Percentiles rank a stretch among this genome's conserved stretches.
These are phyloP conservation scores for Melanotaenia nigrans DNA, from an alignment of 2,797 vertebrate species.

Conservation along the genomic window DNA sequence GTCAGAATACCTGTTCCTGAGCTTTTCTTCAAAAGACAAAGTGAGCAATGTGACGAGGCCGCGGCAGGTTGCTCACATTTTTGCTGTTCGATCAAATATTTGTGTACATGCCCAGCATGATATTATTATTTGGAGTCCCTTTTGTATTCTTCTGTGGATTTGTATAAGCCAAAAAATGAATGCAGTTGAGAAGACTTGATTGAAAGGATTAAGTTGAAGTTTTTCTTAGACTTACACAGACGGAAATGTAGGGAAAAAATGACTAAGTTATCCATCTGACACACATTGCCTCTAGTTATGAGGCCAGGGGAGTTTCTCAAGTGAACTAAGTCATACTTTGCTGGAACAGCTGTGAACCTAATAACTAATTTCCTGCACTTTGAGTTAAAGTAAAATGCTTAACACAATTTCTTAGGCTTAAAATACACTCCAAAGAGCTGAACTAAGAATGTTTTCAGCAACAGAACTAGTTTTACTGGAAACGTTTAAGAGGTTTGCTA, in stretches of 20 bases:
- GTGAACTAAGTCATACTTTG: constrained; percentile 14
- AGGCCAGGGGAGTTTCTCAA: constrained; percentile 28
- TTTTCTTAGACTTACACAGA: not conserved
- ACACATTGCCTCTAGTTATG: constrained; percentile 33
- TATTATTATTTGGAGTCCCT: constrained; percentile 18
- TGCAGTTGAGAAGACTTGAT: not conserved
- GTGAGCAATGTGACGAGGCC: constrained; percentile 41
- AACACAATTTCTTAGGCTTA: constrained; percentile 14
- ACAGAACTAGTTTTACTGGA: constrained; percentile 40
- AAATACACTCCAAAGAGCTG: constrained; percentile 20
- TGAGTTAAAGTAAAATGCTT: constrained; percentile 15
- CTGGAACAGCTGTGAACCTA: constrained; percentile 36
- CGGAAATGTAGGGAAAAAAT: not conserved
- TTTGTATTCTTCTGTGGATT: not conserved
- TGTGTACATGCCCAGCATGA: constrained; percentile 12
- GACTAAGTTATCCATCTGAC: constrained; percentile 38
- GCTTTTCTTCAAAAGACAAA: constrained; percentile 56
- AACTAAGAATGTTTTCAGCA: constrained; percentile 13
- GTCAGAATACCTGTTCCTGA: constrained; percentile 56
- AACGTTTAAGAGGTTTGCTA: not conserved
- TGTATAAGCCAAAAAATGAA: constrained; percentile 3
- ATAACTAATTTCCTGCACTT: constrained; percentile 27
- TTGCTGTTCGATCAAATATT: constrained; percentile 44
- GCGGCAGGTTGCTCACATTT: constrained; percentile 40
- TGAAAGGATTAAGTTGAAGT: not conserved